These are phyloP conservation scores for Psittacula echo DNA, from an alignment of 2,797 vertebrate genomes.

Conservation along the genomic window DNA sequence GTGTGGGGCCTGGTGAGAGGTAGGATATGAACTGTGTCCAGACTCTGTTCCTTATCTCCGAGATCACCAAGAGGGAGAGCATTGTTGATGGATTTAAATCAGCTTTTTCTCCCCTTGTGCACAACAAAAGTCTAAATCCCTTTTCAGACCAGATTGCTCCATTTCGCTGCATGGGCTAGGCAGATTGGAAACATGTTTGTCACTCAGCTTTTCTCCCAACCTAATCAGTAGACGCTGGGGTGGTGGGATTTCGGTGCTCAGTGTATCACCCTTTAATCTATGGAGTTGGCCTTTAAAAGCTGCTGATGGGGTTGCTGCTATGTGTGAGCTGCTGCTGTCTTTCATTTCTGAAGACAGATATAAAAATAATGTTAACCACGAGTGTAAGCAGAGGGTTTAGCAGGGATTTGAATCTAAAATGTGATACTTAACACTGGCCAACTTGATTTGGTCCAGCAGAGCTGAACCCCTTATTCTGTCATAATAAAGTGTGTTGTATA, in stretches of 20 bases:
- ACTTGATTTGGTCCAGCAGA: conserved; percentile 78
- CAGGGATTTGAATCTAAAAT: conserved; percentile 81
- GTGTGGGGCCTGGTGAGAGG: conserved; percentile 37
- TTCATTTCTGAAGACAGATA: conserved; percentile 76
- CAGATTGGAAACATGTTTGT: conserved; percentile 81
- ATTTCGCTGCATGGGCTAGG: conserved; percentile 80
- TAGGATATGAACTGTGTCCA: conserved; percentile 66
- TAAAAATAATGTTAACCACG: conserved; percentile 75
- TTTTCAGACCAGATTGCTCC: conserved; percentile 80
- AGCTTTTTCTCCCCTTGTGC: conserved; percentile 73
- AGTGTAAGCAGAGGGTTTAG: conserved; percentile 74
- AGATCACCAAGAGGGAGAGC: conserved; percentile 78
- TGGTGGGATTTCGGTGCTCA: conserved; percentile 58
- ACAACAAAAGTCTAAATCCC: conserved; percentile 84
- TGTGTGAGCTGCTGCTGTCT: conserved; percentile 68
- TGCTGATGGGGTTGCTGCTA: conserved; percentile 44
- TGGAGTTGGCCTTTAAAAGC: conserved; percentile 70
- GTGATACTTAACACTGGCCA: conserved; percentile 69
- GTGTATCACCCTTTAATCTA: conserved; percentile 76
- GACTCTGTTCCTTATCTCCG: conserved; percentile 73
- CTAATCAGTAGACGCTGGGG: conserved; percentile 78
- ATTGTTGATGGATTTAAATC: conserved; percentile 81
- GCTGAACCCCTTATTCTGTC: conserved; percentile 74
- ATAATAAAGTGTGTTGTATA: conserved; percentile 69
- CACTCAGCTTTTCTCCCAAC: conserved; percentile 78